Base-by-base conservation (phyloP, 2,888 invertebrate species). In the Melieria crassipennis region DNA sequence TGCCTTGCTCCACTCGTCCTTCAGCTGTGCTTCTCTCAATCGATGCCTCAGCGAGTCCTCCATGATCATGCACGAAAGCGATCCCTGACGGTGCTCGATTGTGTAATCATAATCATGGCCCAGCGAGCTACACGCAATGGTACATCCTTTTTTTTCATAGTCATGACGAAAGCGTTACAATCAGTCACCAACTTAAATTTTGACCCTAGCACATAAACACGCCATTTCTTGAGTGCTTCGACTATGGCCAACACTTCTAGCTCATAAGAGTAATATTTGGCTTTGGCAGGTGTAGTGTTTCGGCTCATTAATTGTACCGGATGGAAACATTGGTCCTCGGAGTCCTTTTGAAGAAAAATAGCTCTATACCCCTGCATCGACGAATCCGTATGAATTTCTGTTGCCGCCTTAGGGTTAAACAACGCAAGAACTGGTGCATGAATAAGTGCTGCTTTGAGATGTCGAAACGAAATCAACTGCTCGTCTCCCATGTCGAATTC, bases 141-240 rank as follows among this genome's bases (percentile, higher is more conserved):
- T 46, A 71, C 46, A 47, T 79, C 77, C 60, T 73, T 79, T 64
- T 84, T 84, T 1, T 75, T 62, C 79, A 83, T 79, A 0, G 81
- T 82, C 70, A 73, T 78, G 43, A 79, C 70, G 63, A 84, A 81
- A 5, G 81, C 82, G 79, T 47, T 81, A 64, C 47, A 84, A 47
- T 63, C 69, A 7, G 69, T 69, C 4, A 69, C 63, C 10, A 69
- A 60, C 43, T 69, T 69, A 7, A 70, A 16, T 52, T 55, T 70
- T 3, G 13, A 48, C 7, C 70, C 69, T 1, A 69, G 7, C 5
- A 68, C 47, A 50, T 68, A 68, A n/a, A 69, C 58, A 13, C 56
- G 13, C 64, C 70, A 70, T 60, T 70, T 70, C 16, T 70, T 65
- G 4, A 70, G 63, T 13, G 70, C 65, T 65, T 70, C 45, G 43